Base-by-base conservation (phyloP, 2,113 vertebrate species). In the Sander lucioperca region DNA sequence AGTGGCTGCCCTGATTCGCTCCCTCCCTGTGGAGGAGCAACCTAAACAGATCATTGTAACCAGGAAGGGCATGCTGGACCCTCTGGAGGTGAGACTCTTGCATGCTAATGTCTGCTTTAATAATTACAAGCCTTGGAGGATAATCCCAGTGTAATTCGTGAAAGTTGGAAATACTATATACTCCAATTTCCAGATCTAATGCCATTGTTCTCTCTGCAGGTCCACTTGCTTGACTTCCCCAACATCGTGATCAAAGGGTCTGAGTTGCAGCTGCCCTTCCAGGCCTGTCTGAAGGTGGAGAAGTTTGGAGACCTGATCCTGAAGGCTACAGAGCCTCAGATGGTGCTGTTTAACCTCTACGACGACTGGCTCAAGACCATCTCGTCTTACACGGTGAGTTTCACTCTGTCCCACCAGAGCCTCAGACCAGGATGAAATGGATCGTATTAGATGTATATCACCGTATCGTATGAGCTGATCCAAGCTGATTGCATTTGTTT, bases 331-430 rank as follows among this genome's bases (percentile, higher is more conserved):
- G 99, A 99, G 79, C 99, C 99, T 21, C 98, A 99, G 94, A 99
- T 99, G 99, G 99, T 99, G 82, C 96, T 99, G 43, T 99, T 99
- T 95, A 99, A 99, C 86, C 96, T 99, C 25, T 99, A 99, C 0
- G 99, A 99, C 9, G 99, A 99, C 94, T 99, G 99, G 99, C 96
- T 99, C 79, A 99, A 99, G 96, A 99, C 99, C 51, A 99, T 99
- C 88, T 99, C 99, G 10, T 99, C 98, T 39, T 99, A 99, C 92
- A 99, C 99, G 72, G 99, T 99, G 90, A 94, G 92, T 91, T 54
- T 47, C 13, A 2, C 33, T 43, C 47, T 13, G 0, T 33, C 10
- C 23, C 6, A 5, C 27, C 15, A 39, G 18, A 63, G 3, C 3
- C 6, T 54, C 12, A 33, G 0, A 36, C 11, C n/a, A 58, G 14